These are phyloP conservation scores for Artibeus lituratus DNA, from an alignment of 2,797 vertebrate species.

Conservation along the genomic window DNA sequence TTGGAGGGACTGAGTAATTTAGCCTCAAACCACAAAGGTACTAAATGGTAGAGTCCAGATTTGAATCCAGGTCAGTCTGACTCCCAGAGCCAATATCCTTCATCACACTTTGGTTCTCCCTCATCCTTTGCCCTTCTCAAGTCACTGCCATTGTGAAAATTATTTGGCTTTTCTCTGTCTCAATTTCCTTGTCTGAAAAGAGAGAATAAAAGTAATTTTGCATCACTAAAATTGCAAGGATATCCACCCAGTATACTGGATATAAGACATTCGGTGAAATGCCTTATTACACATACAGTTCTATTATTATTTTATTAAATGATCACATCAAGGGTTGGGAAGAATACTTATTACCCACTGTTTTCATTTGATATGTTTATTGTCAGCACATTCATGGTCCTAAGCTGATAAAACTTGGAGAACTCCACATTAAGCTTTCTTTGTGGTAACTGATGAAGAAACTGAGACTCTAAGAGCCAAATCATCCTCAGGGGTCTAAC, in stretches of 20 bases:
- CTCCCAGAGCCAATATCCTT: background rate
- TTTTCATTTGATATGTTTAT: conserved; percentile 30
- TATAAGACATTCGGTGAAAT: background rate
- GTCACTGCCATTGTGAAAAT: background rate
- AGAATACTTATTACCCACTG: background rate
- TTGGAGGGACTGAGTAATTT: background rate
- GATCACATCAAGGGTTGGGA: background rate
- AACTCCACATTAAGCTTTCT: background rate
- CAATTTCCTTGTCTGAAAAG: background rate
- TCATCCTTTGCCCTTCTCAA: background rate
- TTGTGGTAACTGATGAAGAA: background rate
- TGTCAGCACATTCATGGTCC: background rate
- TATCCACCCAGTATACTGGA: background rate
- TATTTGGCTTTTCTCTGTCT: background rate
- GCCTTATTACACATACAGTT: background rate
- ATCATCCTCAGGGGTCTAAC: background rate
- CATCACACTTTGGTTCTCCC: background rate
- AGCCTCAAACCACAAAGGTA: background rate
- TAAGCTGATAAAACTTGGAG: background rate
- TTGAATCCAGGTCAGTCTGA: background rate
- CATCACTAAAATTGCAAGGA: background rate
- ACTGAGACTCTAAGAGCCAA: background rate
- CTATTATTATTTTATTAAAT: background rate
- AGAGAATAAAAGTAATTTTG: conserved; percentile 1
- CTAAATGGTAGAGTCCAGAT: background rate